phyloP scores from a whole-genome alignment of 2,888 invertebrate species.

The Pyralis farinalis region DNA sequence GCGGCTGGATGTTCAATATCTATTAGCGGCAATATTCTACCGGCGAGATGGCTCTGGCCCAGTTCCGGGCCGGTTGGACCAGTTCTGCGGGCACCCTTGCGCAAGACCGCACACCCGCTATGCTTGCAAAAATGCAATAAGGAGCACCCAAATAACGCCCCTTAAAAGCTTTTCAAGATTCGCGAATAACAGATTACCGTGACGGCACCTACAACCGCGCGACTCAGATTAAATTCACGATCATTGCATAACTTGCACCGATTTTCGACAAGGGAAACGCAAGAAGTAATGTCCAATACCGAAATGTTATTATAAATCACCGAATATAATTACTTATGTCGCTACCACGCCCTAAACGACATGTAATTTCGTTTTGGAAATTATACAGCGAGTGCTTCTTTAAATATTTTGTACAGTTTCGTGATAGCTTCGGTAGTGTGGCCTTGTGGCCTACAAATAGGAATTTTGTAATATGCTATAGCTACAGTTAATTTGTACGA shows the following conservation, averaged over 20 bases:
- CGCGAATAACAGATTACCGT: constrained; percentile 55
- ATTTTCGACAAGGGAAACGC: constrained; percentile 58
- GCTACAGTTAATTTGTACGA: background rate
- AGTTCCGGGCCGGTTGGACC: constrained; percentile 72
- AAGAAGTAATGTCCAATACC: constrained; percentile 48
- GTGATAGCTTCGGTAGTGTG: constrained; percentile 37
- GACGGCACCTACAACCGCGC: constrained; percentile 37
- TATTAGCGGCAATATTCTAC: constrained; percentile 73
- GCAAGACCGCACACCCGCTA: constrained; percentile 52
- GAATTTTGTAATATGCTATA: background rate
- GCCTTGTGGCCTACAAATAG: background rate
- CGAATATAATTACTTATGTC: constrained; percentile 63
- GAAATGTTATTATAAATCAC: constrained; percentile 65
- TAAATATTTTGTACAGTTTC: constrained; percentile 44
- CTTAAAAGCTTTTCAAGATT: constrained; percentile 69
- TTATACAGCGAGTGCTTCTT: constrained; percentile 62
- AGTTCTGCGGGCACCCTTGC: constrained; percentile 71
- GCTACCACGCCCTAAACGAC: constrained; percentile 65
- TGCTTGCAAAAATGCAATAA: constrained; percentile 75
- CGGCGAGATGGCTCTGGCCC: constrained; percentile 75
- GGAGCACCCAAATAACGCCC: constrained; percentile 62
- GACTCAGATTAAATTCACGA: constrained; percentile 45
- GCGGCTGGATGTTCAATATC: constrained; percentile 59
- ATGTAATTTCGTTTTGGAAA: constrained; percentile 68
- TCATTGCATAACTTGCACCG: constrained; percentile 57